Conservation (phyloP, 2,113 vertebrate genomes). For the Heterochromis multidens region DNA sequence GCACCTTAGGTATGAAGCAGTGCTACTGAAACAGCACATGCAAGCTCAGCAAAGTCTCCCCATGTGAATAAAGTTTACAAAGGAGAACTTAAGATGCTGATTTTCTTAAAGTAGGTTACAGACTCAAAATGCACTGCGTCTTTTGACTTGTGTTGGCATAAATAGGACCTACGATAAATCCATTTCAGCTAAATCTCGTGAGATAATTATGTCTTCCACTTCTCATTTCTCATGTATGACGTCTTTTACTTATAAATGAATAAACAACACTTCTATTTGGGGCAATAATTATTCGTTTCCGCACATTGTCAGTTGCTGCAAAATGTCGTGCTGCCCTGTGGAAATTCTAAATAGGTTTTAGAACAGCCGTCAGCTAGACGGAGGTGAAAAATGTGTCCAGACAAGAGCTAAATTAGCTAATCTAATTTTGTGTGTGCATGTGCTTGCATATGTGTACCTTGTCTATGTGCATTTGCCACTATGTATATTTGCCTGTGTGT, state of each 20-base stretch:
- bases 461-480: background rate
- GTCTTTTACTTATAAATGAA: conserved; percentile 44
- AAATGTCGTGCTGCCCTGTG: conserved; percentile 31
- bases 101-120: conserved; percentile 30
- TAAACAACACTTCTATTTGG: conserved; percentile 48
- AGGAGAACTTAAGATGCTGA: background rate
- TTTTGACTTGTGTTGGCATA: background rate
- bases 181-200: conserved; percentile 15
- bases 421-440: conserved; percentile 52
- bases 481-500: conserved; percentile 25
- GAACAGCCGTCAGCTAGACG: conserved; percentile 45
- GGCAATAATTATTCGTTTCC: conserved; percentile 57
- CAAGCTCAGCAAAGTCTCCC: background rate
- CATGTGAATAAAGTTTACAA: background rate
- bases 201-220: conserved; percentile 21
- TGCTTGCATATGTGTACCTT: background rate
- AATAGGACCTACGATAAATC: background rate
- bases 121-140: background rate
- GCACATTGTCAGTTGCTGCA: conserved; percentile 25
- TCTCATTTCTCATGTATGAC: conserved; percentile 38
- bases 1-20: background rate
- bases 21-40: background rate
- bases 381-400: conserved; percentile 67
- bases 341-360: conserved; percentile 65
- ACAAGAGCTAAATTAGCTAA: conserved; percentile 72